Evolutionary conservation across 2,113 vertebrate genomes (phyloP).

Genomic region (Miniopterus natalensis): DNA sequence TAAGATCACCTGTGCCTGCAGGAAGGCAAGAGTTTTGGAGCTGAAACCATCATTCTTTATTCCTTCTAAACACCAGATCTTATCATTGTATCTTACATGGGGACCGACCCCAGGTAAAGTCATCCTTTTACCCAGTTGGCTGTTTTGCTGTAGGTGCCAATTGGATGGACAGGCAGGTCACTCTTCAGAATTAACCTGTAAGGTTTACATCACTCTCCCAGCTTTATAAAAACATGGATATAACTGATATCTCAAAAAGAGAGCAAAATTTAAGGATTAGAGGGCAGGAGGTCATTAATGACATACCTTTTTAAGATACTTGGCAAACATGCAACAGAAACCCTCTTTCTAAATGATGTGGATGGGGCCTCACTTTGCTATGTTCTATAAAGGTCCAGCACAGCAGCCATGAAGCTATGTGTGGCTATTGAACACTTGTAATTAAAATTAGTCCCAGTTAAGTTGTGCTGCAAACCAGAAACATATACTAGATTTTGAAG

Average conservation of each 20-base stretch:
- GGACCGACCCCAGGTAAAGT: background rate
- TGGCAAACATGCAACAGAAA: background rate
- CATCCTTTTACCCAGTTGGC: background rate
- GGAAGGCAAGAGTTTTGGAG: background rate
- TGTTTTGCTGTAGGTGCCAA: background rate
- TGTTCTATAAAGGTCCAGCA: background rate
- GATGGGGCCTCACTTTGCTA: background rate
- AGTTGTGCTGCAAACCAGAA: background rate
- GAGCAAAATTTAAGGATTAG: background rate
- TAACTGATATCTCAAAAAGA: background rate
- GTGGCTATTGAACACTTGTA: background rate
- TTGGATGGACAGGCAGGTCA: background rate
- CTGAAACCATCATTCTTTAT: background rate
- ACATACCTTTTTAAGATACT: background rate
- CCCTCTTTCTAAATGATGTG: background rate
- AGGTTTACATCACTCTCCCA: background rate
- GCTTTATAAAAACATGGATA: background rate
- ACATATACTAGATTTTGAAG: constrained; percentile 42
- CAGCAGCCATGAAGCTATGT: background rate
- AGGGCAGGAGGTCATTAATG: background rate
- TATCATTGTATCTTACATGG: background rate
- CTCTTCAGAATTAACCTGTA: background rate
- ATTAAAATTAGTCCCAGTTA: background rate
- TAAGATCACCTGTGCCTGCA: background rate
- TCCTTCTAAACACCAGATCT: background rate